Evolutionary conservation across 2,888 invertebrate genomes (phyloP), one percentile per base, ranked within the genome.

Genomic region (Plebejus anna): DNA sequence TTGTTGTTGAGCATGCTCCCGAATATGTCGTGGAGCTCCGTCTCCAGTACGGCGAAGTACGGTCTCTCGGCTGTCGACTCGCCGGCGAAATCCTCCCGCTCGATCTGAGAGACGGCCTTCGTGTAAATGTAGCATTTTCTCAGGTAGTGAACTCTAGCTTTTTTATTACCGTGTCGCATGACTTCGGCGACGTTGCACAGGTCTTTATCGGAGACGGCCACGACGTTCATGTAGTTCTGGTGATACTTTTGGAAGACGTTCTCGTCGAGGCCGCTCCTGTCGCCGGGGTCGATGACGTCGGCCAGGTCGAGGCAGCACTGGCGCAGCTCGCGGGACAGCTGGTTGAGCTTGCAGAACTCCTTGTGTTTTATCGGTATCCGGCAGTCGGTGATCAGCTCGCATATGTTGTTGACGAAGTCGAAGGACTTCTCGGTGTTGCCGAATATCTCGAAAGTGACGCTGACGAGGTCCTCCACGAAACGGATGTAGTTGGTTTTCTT

Each of bases 1-100:
- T 95, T 94, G 78, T 96, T 95, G 82, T 96, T 96, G 78, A 97
- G 95, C 83, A 96, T 91, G 81, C 95, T 95, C 2, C 96, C 96
- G 80, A 96, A 95, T 77, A 96, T 93, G 80, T 95, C 94, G 77
- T 95, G 95, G 11, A 96, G 90, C 82, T 94, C 94, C 78, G 89
- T 88, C 66, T 94, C 91, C 42, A 96, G 84, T 11, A 95, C 87
- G 47, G 94, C 89, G 78, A 95, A 95, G 81, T 94, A 95, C 0
- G 94, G 88, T 36, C 82, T 73, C 13, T 73, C 73, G 13, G 55
- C 78, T 11, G 90, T 91, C 4, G 88, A 82, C 78, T 92, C 89
- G 1, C 82, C 81, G 0, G 84, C 79, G 0, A 83, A 82, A 75
- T 92, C 89, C 77, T 92, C 89, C 77, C 89, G 89, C 80, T 90